Evolutionary conservation across 1,140 invertebrate species (phyloP).

Genomic region (Mactra quadrangularis): DNA sequence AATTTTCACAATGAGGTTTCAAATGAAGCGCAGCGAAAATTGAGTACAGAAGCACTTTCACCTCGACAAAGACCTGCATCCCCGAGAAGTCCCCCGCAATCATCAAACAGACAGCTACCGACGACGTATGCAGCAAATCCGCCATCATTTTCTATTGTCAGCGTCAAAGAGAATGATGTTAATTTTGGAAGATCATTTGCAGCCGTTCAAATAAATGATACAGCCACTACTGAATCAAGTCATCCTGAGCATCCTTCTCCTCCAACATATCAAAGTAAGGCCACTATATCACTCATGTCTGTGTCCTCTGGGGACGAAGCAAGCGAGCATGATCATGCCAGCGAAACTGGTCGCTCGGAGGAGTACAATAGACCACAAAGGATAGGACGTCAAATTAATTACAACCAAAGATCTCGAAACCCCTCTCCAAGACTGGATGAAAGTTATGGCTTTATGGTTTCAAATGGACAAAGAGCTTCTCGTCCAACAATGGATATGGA

Average conservation of each 20-base stretch:
- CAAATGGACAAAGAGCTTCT: neutral
- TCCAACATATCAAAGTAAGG: conserved; percentile 9
- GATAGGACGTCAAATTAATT: too few relatives aligned
- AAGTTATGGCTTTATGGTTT: conserved; percentile 14
- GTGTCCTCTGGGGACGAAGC: too few relatives aligned
- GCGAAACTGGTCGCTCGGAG: too few relatives aligned
- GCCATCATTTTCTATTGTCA: conserved; percentile 13
- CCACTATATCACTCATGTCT: neutral
- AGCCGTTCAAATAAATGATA: conserved; percentile 50
- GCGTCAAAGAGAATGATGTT: conserved; percentile 36
- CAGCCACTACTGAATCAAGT: neutral
- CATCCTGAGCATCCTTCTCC: neutral
- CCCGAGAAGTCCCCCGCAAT: neutral
- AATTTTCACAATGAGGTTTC: too few relatives aligned
- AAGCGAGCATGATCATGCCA: too few relatives aligned
- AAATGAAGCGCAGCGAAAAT: too few relatives aligned
- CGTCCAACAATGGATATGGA: conserved; percentile 22
- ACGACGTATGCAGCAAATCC: neutral
- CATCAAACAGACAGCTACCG: neutral
- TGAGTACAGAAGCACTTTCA: too few relatives aligned
- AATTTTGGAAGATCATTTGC: conserved; percentile 58
- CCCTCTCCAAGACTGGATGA: conserved; percentile 26
- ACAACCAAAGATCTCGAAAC: neutral
- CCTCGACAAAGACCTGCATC: neutral
- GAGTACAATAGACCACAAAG: too few relatives aligned